These are phyloP conservation scores for Gastrophryne carolinensis DNA, from an alignment of 2,797 vertebrate genomes.

Conservation along the genomic window DNA sequence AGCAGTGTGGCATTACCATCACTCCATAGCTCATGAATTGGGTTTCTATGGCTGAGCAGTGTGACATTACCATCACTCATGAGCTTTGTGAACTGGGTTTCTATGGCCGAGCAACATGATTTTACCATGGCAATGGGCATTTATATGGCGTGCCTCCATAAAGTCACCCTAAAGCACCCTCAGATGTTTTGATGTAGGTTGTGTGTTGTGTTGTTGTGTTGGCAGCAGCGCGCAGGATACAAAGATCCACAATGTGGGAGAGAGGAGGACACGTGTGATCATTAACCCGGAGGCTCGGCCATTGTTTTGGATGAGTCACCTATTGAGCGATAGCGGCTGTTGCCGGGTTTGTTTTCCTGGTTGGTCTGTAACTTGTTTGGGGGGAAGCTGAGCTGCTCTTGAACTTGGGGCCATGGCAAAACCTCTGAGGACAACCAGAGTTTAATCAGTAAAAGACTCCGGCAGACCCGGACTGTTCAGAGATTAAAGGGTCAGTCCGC, in stretches of 20 bases:
- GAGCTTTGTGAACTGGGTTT: too few species aligned
- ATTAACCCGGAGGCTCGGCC: neutral
- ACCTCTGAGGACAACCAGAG: neutral
- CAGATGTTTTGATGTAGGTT: neutral
- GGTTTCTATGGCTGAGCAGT: too few species aligned
- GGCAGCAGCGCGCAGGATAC: neutral
- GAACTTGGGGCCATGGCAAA: neutral
- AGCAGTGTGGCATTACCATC: too few species aligned
- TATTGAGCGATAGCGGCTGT: neutral
- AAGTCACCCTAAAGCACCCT: too few species aligned
- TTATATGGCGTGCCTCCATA: too few species aligned
- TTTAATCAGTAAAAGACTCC: neutral
- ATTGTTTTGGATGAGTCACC: conserved; percentile 40
- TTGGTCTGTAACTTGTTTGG: conserved; percentile 14
- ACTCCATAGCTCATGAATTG: too few species aligned
- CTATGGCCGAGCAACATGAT: too few species aligned
- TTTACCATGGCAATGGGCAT: too few species aligned
- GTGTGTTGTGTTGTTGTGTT: neutral
- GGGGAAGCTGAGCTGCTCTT: neutral
- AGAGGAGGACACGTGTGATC: neutral
- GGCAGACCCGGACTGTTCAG: too few species aligned
- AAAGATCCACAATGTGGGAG: too few species aligned
- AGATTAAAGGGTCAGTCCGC: too few species aligned
- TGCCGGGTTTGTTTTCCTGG: neutral
- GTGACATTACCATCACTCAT: too few species aligned